These are phyloP conservation scores for Heteronetta atricapilla DNA, from an alignment of 2,113 vertebrate species.

Conservation along the genomic window DNA sequence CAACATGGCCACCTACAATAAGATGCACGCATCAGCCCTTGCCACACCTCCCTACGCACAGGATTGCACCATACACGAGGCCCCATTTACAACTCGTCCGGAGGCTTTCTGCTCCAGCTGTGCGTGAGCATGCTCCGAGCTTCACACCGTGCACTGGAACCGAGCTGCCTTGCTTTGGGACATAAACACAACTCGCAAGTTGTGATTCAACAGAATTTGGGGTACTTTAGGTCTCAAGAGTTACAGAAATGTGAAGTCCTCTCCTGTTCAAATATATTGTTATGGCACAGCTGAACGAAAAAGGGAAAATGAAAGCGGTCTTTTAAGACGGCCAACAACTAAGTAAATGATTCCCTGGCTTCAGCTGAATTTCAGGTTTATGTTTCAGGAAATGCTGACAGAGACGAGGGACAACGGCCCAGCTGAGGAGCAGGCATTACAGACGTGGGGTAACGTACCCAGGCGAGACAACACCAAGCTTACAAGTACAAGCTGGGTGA, in stretches of 20 bases:
- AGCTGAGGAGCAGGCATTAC: neutral
- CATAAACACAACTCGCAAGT: neutral
- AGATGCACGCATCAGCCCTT: neutral
- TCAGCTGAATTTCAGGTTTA: neutral
- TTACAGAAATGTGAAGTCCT: neutral
- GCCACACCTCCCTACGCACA: neutral
- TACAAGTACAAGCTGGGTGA: neutral
- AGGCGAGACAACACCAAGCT: neutral
- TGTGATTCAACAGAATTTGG: neutral
- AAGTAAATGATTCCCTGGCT: neutral
- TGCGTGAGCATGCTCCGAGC: fast-evolving
- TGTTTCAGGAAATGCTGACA: neutral
- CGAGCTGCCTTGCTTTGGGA: fast-evolving
- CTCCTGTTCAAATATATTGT: neutral
- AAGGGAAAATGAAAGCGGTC: neutral
- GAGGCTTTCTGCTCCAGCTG: neutral
- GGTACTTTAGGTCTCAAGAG: neutral
- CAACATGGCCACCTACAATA: neutral
- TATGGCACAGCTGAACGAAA: neutral
- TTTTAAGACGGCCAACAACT: neutral
- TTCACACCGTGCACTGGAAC: neutral
- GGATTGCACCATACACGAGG: neutral
- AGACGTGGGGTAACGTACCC: neutral
- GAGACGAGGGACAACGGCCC: neutral
- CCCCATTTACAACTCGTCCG: neutral